phyloP scores from a whole-genome alignment of 2,113 vertebrate species.

The Saimiri boliviensis region DNA sequence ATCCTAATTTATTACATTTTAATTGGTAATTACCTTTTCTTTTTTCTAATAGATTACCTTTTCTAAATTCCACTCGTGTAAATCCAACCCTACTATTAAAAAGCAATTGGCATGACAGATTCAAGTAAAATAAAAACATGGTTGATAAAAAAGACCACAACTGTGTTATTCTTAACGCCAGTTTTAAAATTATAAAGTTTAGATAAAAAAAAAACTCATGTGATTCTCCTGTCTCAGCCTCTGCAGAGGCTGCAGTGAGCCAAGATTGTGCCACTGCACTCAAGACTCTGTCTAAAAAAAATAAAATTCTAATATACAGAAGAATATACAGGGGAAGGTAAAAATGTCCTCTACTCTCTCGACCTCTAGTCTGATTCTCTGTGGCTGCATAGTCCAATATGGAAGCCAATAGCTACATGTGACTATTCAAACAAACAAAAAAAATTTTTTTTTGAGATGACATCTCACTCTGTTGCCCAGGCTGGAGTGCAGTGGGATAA shows the following conservation, averaged over 20 bases:
- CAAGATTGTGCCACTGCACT: no score
- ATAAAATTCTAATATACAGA: not conserved
- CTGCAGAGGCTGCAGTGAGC: no score
- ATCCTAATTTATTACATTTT: not conserved
- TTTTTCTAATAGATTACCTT: no score
- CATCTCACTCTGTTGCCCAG: no score
- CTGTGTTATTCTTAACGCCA: not conserved
- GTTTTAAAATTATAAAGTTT: not conserved
- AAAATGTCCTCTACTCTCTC: not conserved
- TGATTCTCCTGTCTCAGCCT: no score
- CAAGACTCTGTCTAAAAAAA: no score
- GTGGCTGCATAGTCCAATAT: not conserved
- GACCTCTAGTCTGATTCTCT: not conserved
- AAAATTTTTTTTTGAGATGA: no score
- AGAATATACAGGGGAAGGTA: not conserved
- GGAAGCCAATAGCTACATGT: not conserved
- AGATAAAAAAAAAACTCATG: no score
- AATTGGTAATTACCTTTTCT: not conserved
- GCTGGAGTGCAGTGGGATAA: no score
- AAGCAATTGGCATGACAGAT: not conserved
- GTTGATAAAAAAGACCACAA: not conserved
- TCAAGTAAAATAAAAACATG: constrained; percentile 24
- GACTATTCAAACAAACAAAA: not conserved
- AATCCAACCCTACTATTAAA: not conserved
- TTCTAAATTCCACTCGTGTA: not conserved